Conservation (phyloP, 1,140 invertebrate species). For the Neodiprion fabricii region DNA sequence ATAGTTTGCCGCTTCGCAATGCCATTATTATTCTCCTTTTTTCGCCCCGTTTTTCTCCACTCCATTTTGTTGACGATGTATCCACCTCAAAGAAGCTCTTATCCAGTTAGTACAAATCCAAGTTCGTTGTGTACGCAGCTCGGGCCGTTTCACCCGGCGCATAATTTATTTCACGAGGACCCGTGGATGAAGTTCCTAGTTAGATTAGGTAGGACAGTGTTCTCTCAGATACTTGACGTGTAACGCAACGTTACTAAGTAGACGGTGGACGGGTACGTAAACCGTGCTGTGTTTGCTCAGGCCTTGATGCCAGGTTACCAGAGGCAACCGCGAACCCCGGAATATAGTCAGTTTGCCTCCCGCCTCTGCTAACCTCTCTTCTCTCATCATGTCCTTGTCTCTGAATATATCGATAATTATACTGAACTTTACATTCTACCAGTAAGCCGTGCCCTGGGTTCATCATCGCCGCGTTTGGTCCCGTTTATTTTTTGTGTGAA, state of each 20-base stretch:
- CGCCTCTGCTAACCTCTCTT: too few relatives aligned
- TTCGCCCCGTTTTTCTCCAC: too few relatives aligned
- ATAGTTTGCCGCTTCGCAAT: too few relatives aligned
- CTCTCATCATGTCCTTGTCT: too few relatives aligned
- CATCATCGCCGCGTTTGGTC: too few relatives aligned
- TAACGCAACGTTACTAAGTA: background rate
- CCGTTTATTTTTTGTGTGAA: too few relatives aligned
- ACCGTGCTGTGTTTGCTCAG: conserved; percentile 1
- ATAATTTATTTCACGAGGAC: conserved; percentile 2
- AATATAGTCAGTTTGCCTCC: too few relatives aligned
- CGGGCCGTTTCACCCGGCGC: background rate
- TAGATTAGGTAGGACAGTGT: conserved; percentile 1
- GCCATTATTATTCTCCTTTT: too few relatives aligned
- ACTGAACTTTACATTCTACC: too few relatives aligned
- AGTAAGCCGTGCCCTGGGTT: too few relatives aligned
- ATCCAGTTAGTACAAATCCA: background rate
- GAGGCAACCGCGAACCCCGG: background rate
- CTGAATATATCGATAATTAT: too few relatives aligned
- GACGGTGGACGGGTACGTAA: background rate
- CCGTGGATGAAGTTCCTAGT: conserved; percentile 4
- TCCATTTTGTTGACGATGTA: too few relatives aligned
- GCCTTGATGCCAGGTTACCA: background rate
- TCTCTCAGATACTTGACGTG: background rate
- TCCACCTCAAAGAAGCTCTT: background rate
- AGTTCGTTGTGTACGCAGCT: background rate